Percentiles rank a stretch among this genome's conserved stretches.
Conservation (phyloP, 2,113 vertebrate species). For the Zootoca vivipara region DNA sequence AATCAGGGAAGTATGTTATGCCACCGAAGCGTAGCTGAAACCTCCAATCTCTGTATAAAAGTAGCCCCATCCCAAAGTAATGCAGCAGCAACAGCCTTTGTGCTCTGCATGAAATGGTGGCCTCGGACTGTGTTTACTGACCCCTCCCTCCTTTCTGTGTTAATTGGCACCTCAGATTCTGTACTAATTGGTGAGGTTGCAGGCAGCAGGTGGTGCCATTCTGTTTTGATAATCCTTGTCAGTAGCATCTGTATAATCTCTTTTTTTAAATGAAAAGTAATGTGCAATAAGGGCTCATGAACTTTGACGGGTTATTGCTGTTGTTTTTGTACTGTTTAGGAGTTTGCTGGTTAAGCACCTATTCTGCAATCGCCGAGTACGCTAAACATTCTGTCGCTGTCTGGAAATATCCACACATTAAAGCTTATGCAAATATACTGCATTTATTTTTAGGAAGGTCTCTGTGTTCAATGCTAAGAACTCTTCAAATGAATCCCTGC, state of each 20-base stretch:
- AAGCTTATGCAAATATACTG: constrained; percentile 9
- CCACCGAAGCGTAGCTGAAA: background rate
- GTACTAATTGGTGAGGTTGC: constrained; percentile 87
- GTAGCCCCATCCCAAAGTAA: background rate
- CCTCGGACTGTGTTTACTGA: constrained; percentile 68
- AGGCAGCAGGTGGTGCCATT: constrained; percentile 87
- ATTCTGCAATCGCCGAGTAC: constrained; percentile 29
- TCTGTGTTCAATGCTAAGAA: background rate
- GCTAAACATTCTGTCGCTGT: constrained; percentile 17
- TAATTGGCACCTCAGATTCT: constrained; percentile 89
- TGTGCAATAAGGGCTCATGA: constrained; percentile 84
- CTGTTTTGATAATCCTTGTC: constrained; percentile 89
- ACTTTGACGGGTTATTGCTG: constrained; percentile 77
- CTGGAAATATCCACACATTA: constrained; percentile 33
- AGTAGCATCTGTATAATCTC: constrained; percentile 85
- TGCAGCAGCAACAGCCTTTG: background rate
- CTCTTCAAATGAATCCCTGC: background rate
- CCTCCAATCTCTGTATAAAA: background rate
- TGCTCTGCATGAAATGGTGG: constrained; percentile 34
- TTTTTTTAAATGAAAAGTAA: constrained; percentile 90
- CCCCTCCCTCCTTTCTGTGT: constrained; percentile 67
- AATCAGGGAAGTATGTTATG: background rate
- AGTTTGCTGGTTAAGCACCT: constrained; percentile 73
- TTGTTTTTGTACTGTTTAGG: constrained; percentile 64
- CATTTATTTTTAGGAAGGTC: background rate